A percentile compares a stretch with the other conserved stretches of the same genome.
Evolutionary conservation across 1,140 invertebrate genomes (phyloP).

Genomic region (Ceratina calcarata): DNA sequence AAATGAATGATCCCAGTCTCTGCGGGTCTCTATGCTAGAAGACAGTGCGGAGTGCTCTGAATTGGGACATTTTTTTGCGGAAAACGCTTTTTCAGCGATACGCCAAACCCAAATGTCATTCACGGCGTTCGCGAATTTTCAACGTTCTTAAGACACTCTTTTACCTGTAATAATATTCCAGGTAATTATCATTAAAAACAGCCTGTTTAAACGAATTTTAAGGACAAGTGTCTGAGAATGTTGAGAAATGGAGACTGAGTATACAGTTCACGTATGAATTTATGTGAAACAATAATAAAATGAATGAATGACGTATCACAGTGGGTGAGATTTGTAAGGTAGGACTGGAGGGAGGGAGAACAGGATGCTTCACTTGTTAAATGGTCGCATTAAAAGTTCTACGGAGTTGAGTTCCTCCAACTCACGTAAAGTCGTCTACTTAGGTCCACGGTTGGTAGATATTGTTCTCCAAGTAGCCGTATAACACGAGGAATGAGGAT

Average conservation of each 20-base stretch:
- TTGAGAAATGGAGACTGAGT: too few species aligned
- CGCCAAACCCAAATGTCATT: too few species aligned
- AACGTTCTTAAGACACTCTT: too few species aligned
- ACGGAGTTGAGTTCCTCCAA: slow-evolving; percentile 11
- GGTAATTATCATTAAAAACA: too few species aligned
- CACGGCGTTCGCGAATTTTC: too few species aligned
- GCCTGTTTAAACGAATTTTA: too few species aligned
- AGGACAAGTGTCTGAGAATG: too few species aligned
- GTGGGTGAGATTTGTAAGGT: not conserved
- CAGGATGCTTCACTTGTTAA: slow-evolving; percentile 21
- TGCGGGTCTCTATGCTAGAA: not conserved
- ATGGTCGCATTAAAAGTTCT: slow-evolving; percentile 33
- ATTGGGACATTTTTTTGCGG: not conserved
- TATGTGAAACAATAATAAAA: not conserved
- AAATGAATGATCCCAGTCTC: not conserved
- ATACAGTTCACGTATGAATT: not conserved
- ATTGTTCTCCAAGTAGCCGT: slow-evolving; percentile 24
- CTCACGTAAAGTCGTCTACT: not conserved
- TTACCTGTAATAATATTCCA: too few species aligned
- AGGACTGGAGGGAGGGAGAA: not conserved
- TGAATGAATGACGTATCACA: not conserved
- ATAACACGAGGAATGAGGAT: not conserved
- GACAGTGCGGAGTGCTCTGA: too few species aligned
- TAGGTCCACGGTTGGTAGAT: slow-evolving; percentile 15
- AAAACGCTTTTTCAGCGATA: not conserved